Conservation (phyloP, 2,888 invertebrate genomes). For the Meloe dianella region DNA sequence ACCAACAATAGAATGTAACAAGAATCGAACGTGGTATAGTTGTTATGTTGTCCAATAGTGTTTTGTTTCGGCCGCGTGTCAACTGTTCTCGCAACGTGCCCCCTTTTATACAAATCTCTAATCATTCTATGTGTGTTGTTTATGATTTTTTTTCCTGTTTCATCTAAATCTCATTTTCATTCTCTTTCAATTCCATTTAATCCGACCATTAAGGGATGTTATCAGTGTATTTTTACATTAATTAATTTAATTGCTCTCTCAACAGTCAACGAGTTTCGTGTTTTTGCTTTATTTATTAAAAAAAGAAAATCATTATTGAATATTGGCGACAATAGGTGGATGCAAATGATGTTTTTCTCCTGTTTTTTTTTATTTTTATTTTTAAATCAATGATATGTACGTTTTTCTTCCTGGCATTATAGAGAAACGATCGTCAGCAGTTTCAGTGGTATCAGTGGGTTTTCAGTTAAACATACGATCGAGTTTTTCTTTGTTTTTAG, state of each 20-base stretch:
- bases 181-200: constrained; percentile 1
- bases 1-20: constrained; percentile 41
- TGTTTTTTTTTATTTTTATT: no score
- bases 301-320: constrained; percentile 18
- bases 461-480: constrained; percentile 45
- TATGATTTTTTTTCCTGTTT: background rate
- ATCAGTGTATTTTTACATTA: constrained; percentile 12
- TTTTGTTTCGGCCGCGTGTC: constrained; percentile 48
- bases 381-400: no score
- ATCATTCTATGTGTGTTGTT: constrained; percentile 7
- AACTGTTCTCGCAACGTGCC: constrained; percentile 47
- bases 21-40: constrained; percentile 39
- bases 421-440: constrained; percentile 52
- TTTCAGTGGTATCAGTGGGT: constrained; percentile 33
- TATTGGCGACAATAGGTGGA: background rate
- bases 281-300: background rate
- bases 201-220: constrained; percentile 5
- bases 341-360: background rate
- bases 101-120: constrained; percentile 17
- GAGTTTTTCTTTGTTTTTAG: constrained; percentile 47
- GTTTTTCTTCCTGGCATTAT: no score
- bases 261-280: background rate
- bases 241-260: constrained; percentile 24
- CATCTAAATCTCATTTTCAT: constrained; percentile 1
- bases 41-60: constrained; percentile 40